Evolutionary conservation across 2,113 vertebrate species (phyloP).

Genomic region (Bettongia penicillata): DNA sequence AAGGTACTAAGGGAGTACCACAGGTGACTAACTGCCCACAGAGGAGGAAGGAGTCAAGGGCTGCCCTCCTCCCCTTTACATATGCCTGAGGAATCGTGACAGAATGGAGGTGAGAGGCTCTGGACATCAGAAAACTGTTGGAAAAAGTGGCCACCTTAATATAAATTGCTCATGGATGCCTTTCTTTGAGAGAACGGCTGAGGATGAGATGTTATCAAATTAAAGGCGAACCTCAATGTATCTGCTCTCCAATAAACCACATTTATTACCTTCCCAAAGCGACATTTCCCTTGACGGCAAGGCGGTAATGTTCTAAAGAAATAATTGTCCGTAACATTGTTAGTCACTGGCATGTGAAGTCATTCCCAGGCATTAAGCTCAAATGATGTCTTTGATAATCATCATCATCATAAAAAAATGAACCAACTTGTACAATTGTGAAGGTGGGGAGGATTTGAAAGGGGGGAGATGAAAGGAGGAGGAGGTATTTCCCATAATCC

Average conservation of each 20-base stretch:
- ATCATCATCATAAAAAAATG: slow-evolving; percentile 49
- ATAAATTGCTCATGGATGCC: slow-evolving; percentile 23
- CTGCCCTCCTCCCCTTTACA: not conserved
- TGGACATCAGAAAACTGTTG: not conserved
- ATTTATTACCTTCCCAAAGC: slow-evolving; percentile 56
- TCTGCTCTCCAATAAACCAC: slow-evolving; percentile 43
- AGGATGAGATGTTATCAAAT: slow-evolving; percentile 41
- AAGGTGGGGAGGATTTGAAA: not conserved
- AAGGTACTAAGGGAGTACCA: not conserved
- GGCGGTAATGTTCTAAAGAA: slow-evolving; percentile 44
- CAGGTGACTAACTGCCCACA: not conserved
- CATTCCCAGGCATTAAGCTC: slow-evolving; percentile 41
- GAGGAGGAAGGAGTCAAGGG: not conserved
- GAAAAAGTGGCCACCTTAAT: not conserved
- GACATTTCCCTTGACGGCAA: slow-evolving; percentile 47
- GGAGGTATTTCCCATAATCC: not conserved
- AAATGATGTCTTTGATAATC: slow-evolving; percentile 44
- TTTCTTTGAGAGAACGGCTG: slow-evolving; percentile 10
- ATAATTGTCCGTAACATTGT: slow-evolving; percentile 43
- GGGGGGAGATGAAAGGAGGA: not conserved
- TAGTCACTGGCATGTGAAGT: slow-evolving; percentile 10
- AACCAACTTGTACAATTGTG: not conserved
- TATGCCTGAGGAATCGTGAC: not conserved
- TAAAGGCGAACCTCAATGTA: slow-evolving; percentile 41
- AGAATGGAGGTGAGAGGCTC: not conserved